These are phyloP conservation scores for Leucopsar rothschildi DNA, from an alignment of 2,113 vertebrate species.

Conservation along the genomic window DNA sequence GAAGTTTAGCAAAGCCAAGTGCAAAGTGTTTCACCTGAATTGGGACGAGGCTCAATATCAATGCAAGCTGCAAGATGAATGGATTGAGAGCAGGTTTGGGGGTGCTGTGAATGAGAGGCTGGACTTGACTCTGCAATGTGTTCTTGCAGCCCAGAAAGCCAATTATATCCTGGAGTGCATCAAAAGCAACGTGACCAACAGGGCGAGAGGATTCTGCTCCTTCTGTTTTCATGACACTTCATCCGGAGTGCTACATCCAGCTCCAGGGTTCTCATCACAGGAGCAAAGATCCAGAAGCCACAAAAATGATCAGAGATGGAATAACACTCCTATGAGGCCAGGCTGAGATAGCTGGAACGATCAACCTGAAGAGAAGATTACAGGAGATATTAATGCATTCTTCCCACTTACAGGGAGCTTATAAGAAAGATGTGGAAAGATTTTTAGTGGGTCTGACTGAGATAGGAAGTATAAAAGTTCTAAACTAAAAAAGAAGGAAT, in stretches of 20 bases:
- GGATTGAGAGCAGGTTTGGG: neutral
- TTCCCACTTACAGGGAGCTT: neutral
- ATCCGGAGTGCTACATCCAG: neutral
- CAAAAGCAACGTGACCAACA: fast-evolving
- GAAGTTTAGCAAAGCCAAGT: neutral
- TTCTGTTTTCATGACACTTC: neutral
- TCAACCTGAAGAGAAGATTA: neutral
- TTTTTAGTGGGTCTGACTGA: neutral
- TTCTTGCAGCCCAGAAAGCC: neutral
- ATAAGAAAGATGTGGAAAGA: neutral
- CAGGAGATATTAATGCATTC: neutral
- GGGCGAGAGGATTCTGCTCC: fast-evolving
- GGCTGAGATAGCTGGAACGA: neutral
- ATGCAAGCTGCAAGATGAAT: fast-evolving
- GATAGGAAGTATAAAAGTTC: neutral
- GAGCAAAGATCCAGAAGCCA: neutral
- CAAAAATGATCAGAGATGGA: neutral
- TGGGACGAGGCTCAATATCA: fast-evolving
- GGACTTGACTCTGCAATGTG: neutral
- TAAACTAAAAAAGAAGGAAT: neutral
- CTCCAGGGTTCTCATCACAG: neutral
- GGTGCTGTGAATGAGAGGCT: neutral
- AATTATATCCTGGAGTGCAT: neutral
- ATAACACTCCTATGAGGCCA: neutral
- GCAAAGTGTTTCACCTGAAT: neutral